Evolutionary conservation across 2,113 vertebrate species (phyloP).

Genomic region (Pavo muticus): DNA sequence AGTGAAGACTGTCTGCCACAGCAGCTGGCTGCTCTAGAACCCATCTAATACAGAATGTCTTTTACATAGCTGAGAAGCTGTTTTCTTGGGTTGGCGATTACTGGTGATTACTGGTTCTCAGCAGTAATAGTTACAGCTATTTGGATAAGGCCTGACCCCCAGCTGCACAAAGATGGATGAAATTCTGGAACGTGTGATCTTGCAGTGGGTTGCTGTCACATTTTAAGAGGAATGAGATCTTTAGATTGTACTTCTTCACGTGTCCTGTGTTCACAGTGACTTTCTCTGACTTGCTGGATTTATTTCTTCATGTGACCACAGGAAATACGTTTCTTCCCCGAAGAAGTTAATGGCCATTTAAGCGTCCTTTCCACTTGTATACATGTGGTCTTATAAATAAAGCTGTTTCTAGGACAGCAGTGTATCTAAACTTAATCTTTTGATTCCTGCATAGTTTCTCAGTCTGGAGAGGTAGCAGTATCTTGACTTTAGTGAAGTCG

Average conservation of each 20-base stretch:
- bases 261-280: neutral
- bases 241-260: neutral
- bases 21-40: neutral
- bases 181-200: neutral
- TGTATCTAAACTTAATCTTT: neutral
- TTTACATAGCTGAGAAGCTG: neutral
- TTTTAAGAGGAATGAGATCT: neutral
- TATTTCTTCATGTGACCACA: neutral
- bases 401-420: neutral
- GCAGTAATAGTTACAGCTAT: neutral
- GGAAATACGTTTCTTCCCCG: neutral
- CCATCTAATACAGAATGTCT: neutral
- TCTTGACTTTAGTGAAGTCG: neutral
- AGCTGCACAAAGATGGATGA: neutral
- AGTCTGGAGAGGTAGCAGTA: neutral
- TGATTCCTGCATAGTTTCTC: neutral
- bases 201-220: accelerated
- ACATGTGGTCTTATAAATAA: neutral
- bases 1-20: neutral
- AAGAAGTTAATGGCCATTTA: neutral
- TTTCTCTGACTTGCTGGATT: neutral
- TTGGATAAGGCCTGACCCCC: neutral
- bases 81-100: neutral
- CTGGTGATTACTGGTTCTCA: neutral
- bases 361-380: neutral